phyloP scores from a whole-genome alignment of 2,113 vertebrate genomes.

The Chrysochloris asiatica region DNA sequence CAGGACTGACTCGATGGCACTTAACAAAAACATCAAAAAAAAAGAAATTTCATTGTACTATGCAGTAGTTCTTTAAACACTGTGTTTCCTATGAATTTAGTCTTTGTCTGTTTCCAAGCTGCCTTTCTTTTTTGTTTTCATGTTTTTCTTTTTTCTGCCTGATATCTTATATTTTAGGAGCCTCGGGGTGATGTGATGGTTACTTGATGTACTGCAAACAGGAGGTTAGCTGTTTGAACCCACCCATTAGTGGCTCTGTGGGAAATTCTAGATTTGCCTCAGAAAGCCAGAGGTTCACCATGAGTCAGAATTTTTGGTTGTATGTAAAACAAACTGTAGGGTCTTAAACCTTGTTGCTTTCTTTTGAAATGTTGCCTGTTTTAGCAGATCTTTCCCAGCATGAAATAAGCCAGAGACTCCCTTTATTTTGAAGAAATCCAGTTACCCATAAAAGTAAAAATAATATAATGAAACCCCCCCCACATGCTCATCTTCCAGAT shows the following conservation, averaged over 20 bases:
- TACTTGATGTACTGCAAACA: background rate
- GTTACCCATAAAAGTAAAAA: slow-evolving; percentile 16
- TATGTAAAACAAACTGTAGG: background rate
- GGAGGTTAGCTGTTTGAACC: background rate
- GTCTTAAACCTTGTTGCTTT: background rate
- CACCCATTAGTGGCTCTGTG: background rate
- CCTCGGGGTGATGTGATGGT: background rate
- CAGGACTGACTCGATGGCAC: too few species aligned
- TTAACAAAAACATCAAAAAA: too few species aligned
- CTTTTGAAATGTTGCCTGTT: slow-evolving; percentile 10
- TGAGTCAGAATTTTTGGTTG: background rate
- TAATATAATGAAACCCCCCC: background rate
- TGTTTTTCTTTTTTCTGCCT: background rate
- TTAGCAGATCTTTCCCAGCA: background rate
- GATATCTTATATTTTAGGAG: background rate
- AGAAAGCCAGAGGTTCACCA: too few species aligned
- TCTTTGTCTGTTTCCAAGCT: background rate
- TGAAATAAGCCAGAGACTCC: background rate
- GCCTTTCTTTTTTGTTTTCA: background rate
- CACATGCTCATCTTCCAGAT: background rate
- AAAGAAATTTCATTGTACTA: background rate
- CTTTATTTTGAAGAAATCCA: slow-evolving; percentile 58
- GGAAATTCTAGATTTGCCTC: background rate
- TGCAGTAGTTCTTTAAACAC: background rate
- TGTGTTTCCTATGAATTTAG: background rate